Conservation (phyloP, 2,113 vertebrate species). For the Ginglymostoma cirratum region DNA sequence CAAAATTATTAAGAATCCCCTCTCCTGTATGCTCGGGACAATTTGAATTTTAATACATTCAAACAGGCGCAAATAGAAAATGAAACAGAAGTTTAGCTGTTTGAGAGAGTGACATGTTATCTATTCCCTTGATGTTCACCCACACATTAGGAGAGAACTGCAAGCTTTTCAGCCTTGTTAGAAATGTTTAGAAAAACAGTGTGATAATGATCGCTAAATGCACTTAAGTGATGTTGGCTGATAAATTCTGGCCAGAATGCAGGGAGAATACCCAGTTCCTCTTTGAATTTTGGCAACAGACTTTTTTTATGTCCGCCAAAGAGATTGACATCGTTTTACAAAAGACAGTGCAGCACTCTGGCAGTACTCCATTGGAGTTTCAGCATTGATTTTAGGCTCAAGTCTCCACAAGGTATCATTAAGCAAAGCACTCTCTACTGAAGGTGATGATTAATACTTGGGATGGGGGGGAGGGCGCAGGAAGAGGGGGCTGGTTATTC, state of each 20-base stretch:
- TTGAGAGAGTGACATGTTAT: not conserved
- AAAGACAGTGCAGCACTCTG: not conserved
- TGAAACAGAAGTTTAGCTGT: not conserved
- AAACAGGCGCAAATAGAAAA: not conserved
- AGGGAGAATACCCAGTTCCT: not conserved
- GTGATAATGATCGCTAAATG: not conserved
- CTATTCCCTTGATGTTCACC: not conserved
- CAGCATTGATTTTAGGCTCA: not conserved
- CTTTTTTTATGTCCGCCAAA: not conserved
- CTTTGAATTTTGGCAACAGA: not conserved
- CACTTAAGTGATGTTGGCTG: not conserved
- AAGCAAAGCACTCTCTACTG: not conserved
- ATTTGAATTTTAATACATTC: not conserved
- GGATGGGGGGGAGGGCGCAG: too few relatives aligned
- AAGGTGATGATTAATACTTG: not conserved
- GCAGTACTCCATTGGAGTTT: not conserved
- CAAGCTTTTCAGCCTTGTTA: not conserved
- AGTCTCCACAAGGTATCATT: too few relatives aligned
- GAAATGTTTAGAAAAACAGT: not conserved
- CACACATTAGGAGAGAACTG: not conserved
- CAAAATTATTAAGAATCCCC: not conserved
- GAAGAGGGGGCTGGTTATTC: not conserved
- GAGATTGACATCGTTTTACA: not conserved
- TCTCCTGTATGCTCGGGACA: not conserved
- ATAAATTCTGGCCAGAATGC: not conserved